Evolutionary conservation across 1,140 invertebrate genomes (phyloP), one percentile per base, ranked within the genome.

Genomic region (Zaprionus gabonicus): DNA sequence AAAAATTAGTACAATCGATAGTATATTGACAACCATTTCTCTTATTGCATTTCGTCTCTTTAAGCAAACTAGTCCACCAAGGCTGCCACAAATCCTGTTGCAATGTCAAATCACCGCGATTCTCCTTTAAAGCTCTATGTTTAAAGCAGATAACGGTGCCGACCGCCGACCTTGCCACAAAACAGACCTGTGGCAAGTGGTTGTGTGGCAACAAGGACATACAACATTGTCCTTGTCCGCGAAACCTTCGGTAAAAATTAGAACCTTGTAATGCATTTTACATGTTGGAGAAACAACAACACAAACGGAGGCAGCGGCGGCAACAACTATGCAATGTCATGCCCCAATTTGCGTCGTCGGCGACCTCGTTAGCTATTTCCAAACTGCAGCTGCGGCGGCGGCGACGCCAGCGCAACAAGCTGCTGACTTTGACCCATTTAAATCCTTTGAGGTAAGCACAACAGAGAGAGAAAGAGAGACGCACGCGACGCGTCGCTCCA

Each of bases 381-480:
- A 73, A 76, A 82, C 81, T 86, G 83, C 83, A 70, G 64, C 62
- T 36, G 49, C 41, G 13, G 23, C 79, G 49, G 78, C 75, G 13
- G 13, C 63, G 13, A 1, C 58, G 25, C 15, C 41, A 46, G 44
- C 55, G 82, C 82, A 90, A 90, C 85, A 90, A 90, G 85, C 85
- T 36, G 85, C 79, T 91, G 86, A 91, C 85, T 85, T 90, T 90
- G 85, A 90, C 85, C 85, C 65, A 90, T 90, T 90, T 90, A 91
- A 82, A 91, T 90, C 85, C 85, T 88, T 90, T 85, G 86, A 81
- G 81, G 84, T 81, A 76, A 80, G 65, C 82, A 63, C 84, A 88
- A 65, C 88, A 88, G 84, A 85, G 72, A 56, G n/a, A 34, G n/a
- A 2, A 57, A 65, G 53, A 31, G 64, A 36, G 36, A 3, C 23